Conservation (phyloP, 2,797 vertebrate species). For the Muscicapa striata region DNA sequence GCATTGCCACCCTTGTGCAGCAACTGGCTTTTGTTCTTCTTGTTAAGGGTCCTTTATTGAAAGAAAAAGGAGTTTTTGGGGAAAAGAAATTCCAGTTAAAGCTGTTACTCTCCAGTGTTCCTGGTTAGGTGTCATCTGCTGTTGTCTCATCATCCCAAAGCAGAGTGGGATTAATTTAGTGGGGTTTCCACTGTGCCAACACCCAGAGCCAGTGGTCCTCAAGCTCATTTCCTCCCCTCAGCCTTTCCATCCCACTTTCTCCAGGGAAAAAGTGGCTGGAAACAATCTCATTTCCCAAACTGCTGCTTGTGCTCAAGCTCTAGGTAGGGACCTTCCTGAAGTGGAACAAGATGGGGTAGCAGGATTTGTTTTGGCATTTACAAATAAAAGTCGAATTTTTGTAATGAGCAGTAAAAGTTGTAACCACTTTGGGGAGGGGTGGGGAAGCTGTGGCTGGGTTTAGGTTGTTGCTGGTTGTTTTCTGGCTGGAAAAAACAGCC, state of each 20-base stretch:
- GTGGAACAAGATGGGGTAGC: neutral
- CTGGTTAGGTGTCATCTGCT: neutral
- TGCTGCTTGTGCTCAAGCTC: neutral
- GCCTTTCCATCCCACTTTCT: neutral
- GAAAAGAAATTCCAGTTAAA: neutral
- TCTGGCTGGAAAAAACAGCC: neutral
- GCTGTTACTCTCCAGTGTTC: conserved; percentile 8
- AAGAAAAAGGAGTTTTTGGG: neutral
- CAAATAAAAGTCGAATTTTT: no score
- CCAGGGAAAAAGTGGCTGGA: fast-evolving
- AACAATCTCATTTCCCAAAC: fast-evolving
- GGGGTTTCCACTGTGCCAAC: neutral
- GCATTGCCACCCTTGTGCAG: neutral
- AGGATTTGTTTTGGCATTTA: neutral
- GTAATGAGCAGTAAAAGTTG: no score
- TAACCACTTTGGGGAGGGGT: no score
- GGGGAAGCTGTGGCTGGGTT: no score
- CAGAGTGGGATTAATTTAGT: neutral
- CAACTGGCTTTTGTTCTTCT: neutral
- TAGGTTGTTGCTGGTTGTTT: neutral
- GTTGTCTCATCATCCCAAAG: neutral
- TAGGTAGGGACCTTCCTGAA: neutral
- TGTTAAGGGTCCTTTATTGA: neutral
- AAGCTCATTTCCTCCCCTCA: fast-evolving
- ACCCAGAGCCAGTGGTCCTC: neutral